Percentiles rank a stretch among this genome's conserved stretches.
phyloP scores from a whole-genome alignment of 2,888 invertebrate genomes.

The Cantharis rustica region DNA sequence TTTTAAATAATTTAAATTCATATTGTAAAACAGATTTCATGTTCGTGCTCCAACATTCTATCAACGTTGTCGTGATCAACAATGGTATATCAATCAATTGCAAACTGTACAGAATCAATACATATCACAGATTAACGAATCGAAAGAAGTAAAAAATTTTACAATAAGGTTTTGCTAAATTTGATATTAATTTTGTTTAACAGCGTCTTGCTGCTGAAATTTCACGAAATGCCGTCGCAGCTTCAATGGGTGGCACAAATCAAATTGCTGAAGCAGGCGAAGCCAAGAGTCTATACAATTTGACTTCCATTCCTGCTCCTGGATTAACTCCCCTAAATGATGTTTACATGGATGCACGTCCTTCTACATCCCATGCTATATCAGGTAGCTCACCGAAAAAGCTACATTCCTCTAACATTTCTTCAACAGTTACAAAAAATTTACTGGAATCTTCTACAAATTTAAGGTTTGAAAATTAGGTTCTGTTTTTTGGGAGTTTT shows the following conservation, averaged over 20 bases:
- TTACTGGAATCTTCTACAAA: constrained; percentile 3
- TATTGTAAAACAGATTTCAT: constrained; percentile 68
- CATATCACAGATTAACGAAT: constrained; percentile 79
- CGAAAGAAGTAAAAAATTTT: constrained; percentile 69
- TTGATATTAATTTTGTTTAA: background rate
- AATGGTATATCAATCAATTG: constrained; percentile 88
- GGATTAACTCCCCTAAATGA: constrained; percentile 11
- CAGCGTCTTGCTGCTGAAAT: constrained; percentile 71
- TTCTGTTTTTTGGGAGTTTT: background rate
- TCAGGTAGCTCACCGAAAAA: constrained; percentile 8
- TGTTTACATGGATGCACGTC: constrained; percentile 3
- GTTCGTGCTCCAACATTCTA: constrained; percentile 93
- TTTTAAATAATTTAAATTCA: background rate
- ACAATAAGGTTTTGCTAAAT: background rate
- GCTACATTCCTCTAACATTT: constrained; percentile 1
- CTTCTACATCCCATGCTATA: constrained; percentile 16
- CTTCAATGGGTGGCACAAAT: constrained; percentile 51
- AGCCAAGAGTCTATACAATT: constrained; percentile 45
- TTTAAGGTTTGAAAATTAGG: background rate
- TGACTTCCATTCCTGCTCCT: constrained; percentile 32
- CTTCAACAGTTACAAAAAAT: constrained; percentile 9
- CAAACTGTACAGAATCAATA: constrained; percentile 81
- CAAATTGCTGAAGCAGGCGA: constrained; percentile 39
- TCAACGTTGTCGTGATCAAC: constrained; percentile 90
- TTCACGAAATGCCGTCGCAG: constrained; percentile 68